Conservation (phyloP, 2,113 vertebrate species). For the Pontoporia blainvillei region DNA sequence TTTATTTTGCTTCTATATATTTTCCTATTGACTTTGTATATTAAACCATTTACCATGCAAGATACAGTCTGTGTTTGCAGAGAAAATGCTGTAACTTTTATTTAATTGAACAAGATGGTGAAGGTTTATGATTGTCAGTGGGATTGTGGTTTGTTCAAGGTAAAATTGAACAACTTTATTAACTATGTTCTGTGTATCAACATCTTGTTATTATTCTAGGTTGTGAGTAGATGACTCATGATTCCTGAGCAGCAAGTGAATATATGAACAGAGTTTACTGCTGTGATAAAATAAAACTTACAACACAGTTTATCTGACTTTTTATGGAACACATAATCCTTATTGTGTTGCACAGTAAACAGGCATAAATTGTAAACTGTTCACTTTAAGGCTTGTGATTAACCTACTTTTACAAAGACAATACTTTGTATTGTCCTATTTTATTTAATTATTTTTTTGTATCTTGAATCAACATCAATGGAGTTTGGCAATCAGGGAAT, state of each 20-base stretch:
- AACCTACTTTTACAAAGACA: slow-evolving; percentile 20
- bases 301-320: slow-evolving; percentile 39
- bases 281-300: slow-evolving; percentile 58
- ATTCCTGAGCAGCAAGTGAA: slow-evolving; percentile 41
- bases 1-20: slow-evolving; percentile 27
- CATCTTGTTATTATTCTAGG: not conserved
- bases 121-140: not conserved
- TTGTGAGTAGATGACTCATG: slow-evolving; percentile 20
- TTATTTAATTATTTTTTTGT: not conserved
- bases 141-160: not conserved
- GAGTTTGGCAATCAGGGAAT: not conserved
- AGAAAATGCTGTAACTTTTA: slow-evolving; percentile 29
- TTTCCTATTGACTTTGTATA: not conserved
- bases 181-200: not conserved
- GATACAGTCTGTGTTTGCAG: not conserved
- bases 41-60: not conserved
- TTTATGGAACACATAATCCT: slow-evolving; percentile 59
- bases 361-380: slow-evolving; percentile 36
- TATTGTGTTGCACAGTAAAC: slow-evolving; percentile 34
- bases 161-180: not conserved
- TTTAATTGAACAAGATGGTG: not conserved
- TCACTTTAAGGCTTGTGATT: slow-evolving; percentile 23
- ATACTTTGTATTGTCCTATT: slow-evolving; percentile 2
- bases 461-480: not conserved
- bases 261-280: slow-evolving; percentile 47